Percentiles rank a stretch among this genome's conserved stretches.
Conservation (phyloP, 2,113 vertebrate species). For the Tapirus terrestris region DNA sequence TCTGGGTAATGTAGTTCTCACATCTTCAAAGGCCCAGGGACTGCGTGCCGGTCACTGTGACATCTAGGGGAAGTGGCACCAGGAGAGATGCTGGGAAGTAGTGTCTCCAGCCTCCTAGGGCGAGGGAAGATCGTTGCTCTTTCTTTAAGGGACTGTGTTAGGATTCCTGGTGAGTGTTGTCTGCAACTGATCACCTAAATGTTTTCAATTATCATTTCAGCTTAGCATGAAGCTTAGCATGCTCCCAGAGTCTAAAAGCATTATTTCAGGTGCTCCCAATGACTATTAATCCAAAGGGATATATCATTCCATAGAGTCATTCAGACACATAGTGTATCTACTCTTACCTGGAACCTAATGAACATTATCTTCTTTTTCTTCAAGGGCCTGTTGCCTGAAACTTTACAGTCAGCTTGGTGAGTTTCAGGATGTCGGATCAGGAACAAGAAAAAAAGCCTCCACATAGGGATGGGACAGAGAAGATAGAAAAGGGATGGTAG, state of each 20-base stretch:
- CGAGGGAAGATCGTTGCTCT: not conserved
- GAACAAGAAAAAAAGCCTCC: not conserved
- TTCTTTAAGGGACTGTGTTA: not conserved
- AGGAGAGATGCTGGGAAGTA: too few relatives aligned
- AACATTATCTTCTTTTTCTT: not conserved
- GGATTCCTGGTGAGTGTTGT: too few relatives aligned
- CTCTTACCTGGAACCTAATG: not conserved
- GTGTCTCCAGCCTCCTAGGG: not conserved
- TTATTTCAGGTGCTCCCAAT: not conserved
- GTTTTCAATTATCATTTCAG: not conserved
- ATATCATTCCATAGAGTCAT: not conserved
- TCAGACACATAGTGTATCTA: not conserved
- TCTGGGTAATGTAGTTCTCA: conserved; percentile 7
- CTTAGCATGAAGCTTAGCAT: not conserved
- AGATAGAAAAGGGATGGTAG: not conserved
- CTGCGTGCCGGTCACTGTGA: fast-evolving
- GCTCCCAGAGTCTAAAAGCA: not conserved
- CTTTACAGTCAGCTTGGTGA: not conserved
- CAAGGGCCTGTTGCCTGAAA: not conserved
- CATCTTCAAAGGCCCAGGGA: fast-evolving
- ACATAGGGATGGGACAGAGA: not conserved
- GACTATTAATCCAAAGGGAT: not conserved
- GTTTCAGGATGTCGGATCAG: not conserved
- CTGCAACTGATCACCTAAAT: not conserved
- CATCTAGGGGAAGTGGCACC: fast-evolving